Evolutionary conservation across 2,888 invertebrate genomes (phyloP).

Genomic region (Phaedon cochleariae): DNA sequence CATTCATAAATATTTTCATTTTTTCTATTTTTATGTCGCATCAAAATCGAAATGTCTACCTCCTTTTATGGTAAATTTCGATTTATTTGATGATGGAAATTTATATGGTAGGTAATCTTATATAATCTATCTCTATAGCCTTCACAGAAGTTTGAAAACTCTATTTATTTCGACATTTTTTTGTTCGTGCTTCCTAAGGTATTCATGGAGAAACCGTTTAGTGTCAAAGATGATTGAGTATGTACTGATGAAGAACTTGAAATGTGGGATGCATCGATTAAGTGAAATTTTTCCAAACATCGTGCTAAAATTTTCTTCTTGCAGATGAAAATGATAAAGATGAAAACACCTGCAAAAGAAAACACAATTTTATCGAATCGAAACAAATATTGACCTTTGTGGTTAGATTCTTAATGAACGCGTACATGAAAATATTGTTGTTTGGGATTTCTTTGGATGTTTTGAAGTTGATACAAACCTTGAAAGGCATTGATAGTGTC

Average conservation of each 20-base stretch:
- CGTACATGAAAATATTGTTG: not conserved
- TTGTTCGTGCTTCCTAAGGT: constrained; percentile 11
- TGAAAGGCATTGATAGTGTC: constrained; percentile 76
- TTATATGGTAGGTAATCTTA: too few species aligned
- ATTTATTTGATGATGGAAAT: too few species aligned
- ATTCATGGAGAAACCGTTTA: constrained; percentile 23
- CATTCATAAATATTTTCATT: not conserved
- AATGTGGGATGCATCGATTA: constrained; percentile 1
- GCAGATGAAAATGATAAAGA: constrained; percentile 48
- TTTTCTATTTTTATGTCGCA: too few species aligned
- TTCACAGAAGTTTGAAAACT: too few species aligned
- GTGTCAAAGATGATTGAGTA: constrained; percentile 27
- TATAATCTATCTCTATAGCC: too few species aligned
- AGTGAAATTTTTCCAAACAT: constrained; percentile 19
- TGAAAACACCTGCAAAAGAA: constrained; percentile 44
- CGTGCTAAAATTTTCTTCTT: constrained; percentile 39
- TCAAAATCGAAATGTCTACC: too few species aligned
- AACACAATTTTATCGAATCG: not conserved
- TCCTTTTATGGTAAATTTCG: too few species aligned
- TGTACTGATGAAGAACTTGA: constrained; percentile 19
- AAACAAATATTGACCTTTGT: not conserved
- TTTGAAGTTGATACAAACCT: constrained; percentile 58
- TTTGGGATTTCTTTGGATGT: not conserved
- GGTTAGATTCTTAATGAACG: not conserved
- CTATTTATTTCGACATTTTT: not conserved